Conservation (phyloP, 2,113 vertebrate genomes). For the Gorsachius goisagi region DNA sequence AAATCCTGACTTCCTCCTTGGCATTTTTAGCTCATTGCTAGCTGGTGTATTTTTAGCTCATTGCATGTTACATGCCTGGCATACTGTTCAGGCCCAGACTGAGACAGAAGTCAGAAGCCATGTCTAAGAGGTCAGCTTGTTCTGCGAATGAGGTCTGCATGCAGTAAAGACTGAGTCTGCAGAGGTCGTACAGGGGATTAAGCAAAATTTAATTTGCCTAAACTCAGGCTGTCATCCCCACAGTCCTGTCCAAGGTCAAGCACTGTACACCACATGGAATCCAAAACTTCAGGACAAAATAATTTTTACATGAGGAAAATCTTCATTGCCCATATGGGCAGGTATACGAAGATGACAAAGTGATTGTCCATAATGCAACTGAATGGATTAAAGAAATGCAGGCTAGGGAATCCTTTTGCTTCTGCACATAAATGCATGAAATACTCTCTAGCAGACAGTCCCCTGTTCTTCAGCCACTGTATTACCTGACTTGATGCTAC, state of each 20-base stretch:
- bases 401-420: not conserved
- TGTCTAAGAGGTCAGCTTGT: not conserved
- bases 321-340: not conserved
- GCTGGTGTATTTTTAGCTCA: not conserved
- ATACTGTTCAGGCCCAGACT: not conserved
- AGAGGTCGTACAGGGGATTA: not conserved
- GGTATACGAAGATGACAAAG: not conserved
- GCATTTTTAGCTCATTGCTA: not conserved
- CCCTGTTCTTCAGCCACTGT: not conserved
- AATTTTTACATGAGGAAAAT: not conserved
- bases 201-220: not conserved
- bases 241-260: not conserved
- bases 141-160: not conserved
- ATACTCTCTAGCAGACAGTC: not conserved
- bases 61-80: not conserved
- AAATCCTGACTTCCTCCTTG: not conserved
- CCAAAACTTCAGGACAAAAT: not conserved
- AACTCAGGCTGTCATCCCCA: not conserved
- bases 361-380: not conserved
- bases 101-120: not conserved
- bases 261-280: not conserved
- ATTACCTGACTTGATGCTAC: not conserved
- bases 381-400: not conserved
- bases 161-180: not conserved
- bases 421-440: not conserved